Evolutionary conservation across 2,797 vertebrate species (phyloP).

Genomic region (Pagetopsis macropterus): DNA sequence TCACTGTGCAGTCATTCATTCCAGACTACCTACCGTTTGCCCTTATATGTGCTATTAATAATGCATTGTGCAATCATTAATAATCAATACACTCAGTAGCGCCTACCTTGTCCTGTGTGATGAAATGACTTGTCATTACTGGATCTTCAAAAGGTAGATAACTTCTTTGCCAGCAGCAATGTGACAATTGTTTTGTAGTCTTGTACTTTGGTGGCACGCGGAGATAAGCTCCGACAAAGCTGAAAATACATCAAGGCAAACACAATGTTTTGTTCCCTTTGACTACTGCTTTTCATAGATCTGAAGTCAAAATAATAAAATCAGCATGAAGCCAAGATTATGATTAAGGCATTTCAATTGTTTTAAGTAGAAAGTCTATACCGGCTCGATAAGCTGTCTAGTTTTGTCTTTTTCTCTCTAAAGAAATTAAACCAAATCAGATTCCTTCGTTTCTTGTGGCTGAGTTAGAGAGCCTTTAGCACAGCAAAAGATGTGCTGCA

Average conservation of each 20-base stretch:
- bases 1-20: slow-evolving; percentile 31
- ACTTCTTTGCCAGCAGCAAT: slow-evolving; percentile 33
- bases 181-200: slow-evolving; percentile 44
- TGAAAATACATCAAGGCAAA: slow-evolving; percentile 29
- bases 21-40: slow-evolving; percentile 7
- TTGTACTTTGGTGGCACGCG: slow-evolving; percentile 26
- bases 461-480: slow-evolving; percentile 3
- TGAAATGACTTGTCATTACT: slow-evolving; percentile 57
- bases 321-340: slow-evolving; percentile 29
- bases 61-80: slow-evolving; percentile 10
- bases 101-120: slow-evolving; percentile 29
- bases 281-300: slow-evolving; percentile 39
- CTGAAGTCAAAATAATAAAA: slow-evolving; percentile 34
- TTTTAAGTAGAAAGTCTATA: slow-evolving; percentile 36
- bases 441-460: neutral
- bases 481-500: slow-evolving; percentile 26
- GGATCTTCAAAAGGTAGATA: slow-evolving; percentile 43
- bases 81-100: slow-evolving; percentile 36
- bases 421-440: slow-evolving; percentile 8
- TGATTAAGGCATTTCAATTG: slow-evolving; percentile 37
- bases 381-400: slow-evolving; percentile 1
- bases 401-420: slow-evolving; percentile 24
- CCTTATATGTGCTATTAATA: slow-evolving; percentile 12
- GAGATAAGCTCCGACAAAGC: slow-evolving; percentile 39
- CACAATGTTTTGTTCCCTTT: slow-evolving; percentile 31